phyloP scores from a whole-genome alignment of 2,797 vertebrate genomes.

The Todus mexicanus region DNA sequence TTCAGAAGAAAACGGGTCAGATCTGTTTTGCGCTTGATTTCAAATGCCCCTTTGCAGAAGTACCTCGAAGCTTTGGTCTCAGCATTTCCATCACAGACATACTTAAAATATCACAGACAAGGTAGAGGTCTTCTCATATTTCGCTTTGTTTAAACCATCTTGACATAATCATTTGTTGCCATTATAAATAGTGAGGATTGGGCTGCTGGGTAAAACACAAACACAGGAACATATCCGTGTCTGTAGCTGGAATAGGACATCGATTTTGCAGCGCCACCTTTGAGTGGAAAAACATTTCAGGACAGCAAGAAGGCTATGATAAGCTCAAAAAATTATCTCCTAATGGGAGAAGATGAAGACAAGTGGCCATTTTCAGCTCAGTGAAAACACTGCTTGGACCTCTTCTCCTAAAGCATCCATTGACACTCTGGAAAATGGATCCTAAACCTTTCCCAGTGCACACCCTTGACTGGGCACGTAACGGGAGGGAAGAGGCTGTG shows the following conservation, averaged over 20 bases:
- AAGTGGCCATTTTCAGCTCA: not conserved
- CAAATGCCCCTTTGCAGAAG: not conserved
- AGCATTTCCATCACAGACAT: not conserved
- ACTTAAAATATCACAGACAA: conserved; percentile 1
- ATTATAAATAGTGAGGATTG: conserved; percentile 22
- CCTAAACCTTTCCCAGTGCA: not conserved
- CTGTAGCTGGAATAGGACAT: not conserved
- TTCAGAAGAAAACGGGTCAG: not conserved
- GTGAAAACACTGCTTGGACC: not conserved
- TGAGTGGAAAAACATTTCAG: not conserved
- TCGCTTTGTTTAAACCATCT: conserved; percentile 27
- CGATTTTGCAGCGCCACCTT: not conserved
- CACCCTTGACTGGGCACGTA: not conserved
- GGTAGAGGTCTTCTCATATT: conserved; percentile 19
- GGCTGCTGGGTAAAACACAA: conserved; percentile 16
- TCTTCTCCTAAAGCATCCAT: not conserved
- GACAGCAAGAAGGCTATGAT: not conserved
- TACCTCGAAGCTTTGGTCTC: not conserved
- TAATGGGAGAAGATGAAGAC: not conserved
- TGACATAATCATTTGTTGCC: conserved; percentile 36
- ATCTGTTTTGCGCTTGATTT: not conserved
- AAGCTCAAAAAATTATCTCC: not conserved
- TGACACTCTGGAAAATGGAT: not conserved
- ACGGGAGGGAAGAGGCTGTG: not conserved
- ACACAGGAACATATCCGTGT: not conserved